Evolutionary conservation across 1,140 invertebrate species (phyloP).

Genomic region (Cyphomyrmex costatus): DNA sequence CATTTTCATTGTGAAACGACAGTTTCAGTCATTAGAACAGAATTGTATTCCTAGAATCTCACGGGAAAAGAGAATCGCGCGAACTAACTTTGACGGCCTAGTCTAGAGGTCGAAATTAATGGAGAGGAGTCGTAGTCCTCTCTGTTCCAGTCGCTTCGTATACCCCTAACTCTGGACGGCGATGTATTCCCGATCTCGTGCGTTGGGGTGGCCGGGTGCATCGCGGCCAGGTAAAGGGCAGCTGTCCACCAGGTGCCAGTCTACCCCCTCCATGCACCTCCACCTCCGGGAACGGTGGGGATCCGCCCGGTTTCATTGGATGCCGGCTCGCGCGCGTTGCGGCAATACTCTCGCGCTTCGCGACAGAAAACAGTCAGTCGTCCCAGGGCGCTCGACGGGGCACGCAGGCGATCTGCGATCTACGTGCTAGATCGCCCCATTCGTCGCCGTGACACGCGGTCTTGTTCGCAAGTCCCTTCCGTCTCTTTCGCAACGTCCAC

Average conservation of each 20-base stretch:
- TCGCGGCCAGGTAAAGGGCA: conserved; percentile 82
- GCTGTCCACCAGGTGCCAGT: conserved; percentile 83
- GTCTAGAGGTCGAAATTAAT: conserved; percentile 31
- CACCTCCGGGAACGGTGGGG: conserved; percentile 60
- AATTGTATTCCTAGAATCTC: background rate
- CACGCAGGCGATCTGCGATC: conserved; percentile 46
- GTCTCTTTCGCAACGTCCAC: background rate
- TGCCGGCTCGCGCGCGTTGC: conserved; percentile 83
- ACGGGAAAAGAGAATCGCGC: background rate
- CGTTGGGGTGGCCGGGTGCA: conserved; percentile 80
- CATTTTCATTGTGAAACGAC: background rate
- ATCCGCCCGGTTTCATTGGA: conserved; percentile 75
- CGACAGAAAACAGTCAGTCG: conserved; percentile 80
- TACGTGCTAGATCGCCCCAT: conserved; percentile 31
- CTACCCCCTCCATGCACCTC: conserved; percentile 62
- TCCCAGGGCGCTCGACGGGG: conserved; percentile 79
- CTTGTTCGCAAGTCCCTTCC: background rate
- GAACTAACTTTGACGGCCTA: background rate
- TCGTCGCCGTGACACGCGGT: conserved; percentile 71
- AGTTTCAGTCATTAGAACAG: background rate
- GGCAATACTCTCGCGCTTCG: conserved; percentile 79
- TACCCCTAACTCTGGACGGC: conserved; percentile 69
- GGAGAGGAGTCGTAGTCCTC: conserved; percentile 14
- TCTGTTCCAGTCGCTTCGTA: conserved; percentile 63
- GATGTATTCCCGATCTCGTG: conserved; percentile 61